Evolutionary conservation across 64 coral and sea anemone genomes (phyloP), one percentile per base, ranked within the genome.

Genomic region (Porites lutea): DNA sequence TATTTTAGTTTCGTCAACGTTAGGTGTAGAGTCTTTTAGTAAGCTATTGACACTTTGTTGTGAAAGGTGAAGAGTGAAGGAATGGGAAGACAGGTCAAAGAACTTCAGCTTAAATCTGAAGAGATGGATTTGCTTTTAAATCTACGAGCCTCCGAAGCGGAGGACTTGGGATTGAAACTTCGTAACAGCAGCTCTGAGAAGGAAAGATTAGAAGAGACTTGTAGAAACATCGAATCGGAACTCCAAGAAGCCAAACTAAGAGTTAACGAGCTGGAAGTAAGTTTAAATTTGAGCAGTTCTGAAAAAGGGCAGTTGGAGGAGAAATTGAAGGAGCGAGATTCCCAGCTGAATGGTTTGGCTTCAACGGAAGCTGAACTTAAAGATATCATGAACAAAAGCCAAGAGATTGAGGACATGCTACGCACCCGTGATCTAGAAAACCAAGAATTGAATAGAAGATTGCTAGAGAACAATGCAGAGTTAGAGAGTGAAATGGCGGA

Each of bases 401-500:
- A 87, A 44, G 95, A 97, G 45, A 97, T 97, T 11, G 92, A 97
- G 71, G 82, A 78, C 11, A 55, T 97, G 27, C 55, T 97, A n/a
- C 91, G 88, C 44, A 94, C 57, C 21, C 88, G 95, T n/a, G 95
- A 97, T 65, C 37, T 77, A 64, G 95, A 97, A 46, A 93, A 97
- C 69, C 59, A 91, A 15, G 82, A 97, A 71, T 65, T 97, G 71
- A 92, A 93, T 43, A 77, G 57, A 63, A 90, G 77, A 58, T 82
- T 97, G 5, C 51, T 53, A 44, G 92, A 97, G 51, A 89, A 94
- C 57, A 97, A 94, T 70, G 23, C 57, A 5, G 95, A 97, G 70
- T 62, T 97, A 3, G 95, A 91, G 76, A 92, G 59, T 49, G 95
- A 97, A 21, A 37, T 94, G 27, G 71, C 75, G 71, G 95, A 94